Evolutionary conservation across 2,113 vertebrate genomes (phyloP).

Genomic region (Crypturellus undulatus): DNA sequence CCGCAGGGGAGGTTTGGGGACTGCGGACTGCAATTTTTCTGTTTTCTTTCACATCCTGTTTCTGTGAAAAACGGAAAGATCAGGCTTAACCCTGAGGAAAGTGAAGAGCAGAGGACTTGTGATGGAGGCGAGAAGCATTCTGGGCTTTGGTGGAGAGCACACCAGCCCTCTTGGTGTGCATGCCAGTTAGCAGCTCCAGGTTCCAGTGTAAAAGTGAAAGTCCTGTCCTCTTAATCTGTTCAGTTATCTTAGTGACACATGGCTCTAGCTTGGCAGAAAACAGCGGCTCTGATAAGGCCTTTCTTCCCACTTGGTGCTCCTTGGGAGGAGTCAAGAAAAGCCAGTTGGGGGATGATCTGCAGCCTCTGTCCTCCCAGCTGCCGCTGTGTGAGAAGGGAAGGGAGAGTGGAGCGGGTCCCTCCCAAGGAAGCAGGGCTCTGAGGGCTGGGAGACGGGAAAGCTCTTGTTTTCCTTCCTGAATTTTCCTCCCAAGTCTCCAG

Average conservation of each 20-base stretch:
- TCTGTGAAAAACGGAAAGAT: not conserved
- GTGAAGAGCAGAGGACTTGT: accelerated
- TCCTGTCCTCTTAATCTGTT: not conserved
- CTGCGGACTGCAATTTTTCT: not conserved
- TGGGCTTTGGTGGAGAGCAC: not conserved
- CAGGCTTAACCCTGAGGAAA: not conserved
- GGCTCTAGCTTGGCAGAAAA: not conserved
- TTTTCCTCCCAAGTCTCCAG: accelerated
- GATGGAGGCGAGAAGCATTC: not conserved
- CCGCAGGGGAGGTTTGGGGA: not conserved
- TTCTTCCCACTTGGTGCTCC: not conserved
- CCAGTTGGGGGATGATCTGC: not conserved
- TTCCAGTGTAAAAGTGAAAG: not conserved
- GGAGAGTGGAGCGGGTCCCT: not conserved
- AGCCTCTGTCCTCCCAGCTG: not conserved
- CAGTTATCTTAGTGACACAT: not conserved
- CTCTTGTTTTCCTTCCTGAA: not conserved
- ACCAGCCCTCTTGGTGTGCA: not conserved
- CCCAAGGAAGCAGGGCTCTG: accelerated
- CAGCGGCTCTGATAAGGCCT: not conserved
- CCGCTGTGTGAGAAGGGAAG: not conserved
- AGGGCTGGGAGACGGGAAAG: not conserved
- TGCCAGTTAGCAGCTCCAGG: not conserved
- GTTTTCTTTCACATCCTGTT: not conserved
- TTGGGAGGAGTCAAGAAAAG: not conserved